phyloP scores from a whole-genome alignment of 1,140 invertebrate species.

The Apis mellifera region DNA sequence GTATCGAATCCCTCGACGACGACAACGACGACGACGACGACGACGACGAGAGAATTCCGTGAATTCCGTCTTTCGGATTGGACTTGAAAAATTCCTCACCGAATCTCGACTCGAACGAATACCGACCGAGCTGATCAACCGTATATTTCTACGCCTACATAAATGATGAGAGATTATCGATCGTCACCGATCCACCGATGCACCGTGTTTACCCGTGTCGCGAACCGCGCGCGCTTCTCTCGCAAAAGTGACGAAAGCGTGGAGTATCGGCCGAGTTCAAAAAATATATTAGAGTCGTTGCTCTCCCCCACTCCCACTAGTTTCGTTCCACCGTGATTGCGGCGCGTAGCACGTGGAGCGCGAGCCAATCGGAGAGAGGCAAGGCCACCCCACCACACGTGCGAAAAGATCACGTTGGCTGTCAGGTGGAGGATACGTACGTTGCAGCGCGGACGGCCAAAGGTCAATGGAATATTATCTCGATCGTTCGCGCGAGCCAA shows the following conservation, averaged over 20 bases:
- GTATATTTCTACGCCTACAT: slow-evolving; percentile 6
- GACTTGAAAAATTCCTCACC: too few relatives aligned
- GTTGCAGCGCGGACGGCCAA: slow-evolving; percentile 12
- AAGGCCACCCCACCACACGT: slow-evolving; percentile 26
- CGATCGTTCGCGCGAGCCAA: neutral
- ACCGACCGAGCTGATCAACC: neutral
- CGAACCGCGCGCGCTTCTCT: slow-evolving; percentile 70
- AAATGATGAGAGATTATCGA: neutral
- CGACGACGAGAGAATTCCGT: too few relatives aligned
- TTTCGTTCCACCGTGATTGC: slow-evolving; percentile 5
- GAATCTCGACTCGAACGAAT: neutral
- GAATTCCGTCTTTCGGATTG: too few relatives aligned
- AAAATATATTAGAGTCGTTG: slow-evolving; percentile 69
- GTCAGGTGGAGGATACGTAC: slow-evolving; percentile 8
- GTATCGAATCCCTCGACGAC: too few relatives aligned
- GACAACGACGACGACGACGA: too few relatives aligned
- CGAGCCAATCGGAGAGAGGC: slow-evolving; percentile 62
- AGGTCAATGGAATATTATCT: slow-evolving; percentile 19
- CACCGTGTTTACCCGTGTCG: neutral
- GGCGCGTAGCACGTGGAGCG: slow-evolving; percentile 67
- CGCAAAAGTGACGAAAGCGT: slow-evolving; percentile 72
- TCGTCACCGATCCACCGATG: neutral
- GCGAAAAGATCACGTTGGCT: neutral
- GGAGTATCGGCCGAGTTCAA: slow-evolving; percentile 66
- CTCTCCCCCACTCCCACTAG: slow-evolving; percentile 64